phyloP scores from a whole-genome alignment of 2,888 invertebrate species.

The Alentia gelatinosa region DNA sequence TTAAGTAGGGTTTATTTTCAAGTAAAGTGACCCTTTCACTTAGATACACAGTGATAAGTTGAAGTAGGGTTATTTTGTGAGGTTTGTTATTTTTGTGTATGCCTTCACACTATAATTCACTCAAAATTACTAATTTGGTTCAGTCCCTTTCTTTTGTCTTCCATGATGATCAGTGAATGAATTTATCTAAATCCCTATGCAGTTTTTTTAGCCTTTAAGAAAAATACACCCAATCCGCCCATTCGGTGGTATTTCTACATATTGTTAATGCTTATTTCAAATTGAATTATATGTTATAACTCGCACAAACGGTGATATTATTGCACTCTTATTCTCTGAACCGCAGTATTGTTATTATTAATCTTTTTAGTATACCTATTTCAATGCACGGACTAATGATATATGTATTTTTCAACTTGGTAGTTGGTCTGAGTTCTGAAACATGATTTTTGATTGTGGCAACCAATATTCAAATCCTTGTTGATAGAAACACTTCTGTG shows the following conservation, averaged over 20 bases:
- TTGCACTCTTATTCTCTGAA: slow-evolving; percentile 23
- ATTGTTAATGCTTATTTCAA: not conserved
- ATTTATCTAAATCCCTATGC: not conserved
- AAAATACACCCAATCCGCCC: not conserved
- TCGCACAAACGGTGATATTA: slow-evolving; percentile 43
- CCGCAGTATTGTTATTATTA: not conserved
- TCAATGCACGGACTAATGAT: not conserved
- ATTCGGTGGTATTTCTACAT: not conserved
- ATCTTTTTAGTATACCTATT: not conserved
- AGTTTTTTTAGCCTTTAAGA: not conserved
- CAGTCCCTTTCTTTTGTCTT: slow-evolving; percentile 23
- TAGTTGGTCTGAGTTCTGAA: not conserved
- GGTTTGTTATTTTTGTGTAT: not conserved
- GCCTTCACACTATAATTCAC: not conserved
- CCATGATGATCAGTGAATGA: no score
- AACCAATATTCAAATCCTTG: not conserved
- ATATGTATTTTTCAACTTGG: not conserved
- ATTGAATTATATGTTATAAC: not conserved
- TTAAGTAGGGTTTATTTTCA: no score
- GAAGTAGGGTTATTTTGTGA: no score
- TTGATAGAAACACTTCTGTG: not conserved
- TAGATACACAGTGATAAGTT: no score
- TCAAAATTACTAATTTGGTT: not conserved
- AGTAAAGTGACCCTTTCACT: no score
- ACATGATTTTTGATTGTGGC: not conserved